Percentiles rank a stretch among this genome's conserved stretches.
Evolutionary conservation across 2,113 vertebrate species (phyloP).

Genomic region (Larimichthys polyactis): DNA sequence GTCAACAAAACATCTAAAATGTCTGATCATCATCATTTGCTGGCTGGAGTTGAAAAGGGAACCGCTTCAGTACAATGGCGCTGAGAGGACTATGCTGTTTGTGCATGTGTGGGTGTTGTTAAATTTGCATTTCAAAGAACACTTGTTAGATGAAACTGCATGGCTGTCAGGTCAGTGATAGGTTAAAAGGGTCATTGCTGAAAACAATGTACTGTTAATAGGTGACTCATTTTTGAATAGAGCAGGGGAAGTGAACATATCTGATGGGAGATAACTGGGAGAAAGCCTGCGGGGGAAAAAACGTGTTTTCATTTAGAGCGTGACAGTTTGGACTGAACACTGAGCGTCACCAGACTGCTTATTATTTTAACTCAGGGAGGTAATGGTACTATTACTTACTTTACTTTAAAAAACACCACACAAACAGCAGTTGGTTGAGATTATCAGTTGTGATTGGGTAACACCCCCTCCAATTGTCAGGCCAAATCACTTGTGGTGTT

Average conservation of each 20-base stretch:
- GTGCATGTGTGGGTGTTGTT: not conserved
- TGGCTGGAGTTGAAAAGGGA: not conserved
- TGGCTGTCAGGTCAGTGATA: slow-evolving; percentile 28
- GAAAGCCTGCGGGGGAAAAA: slow-evolving; percentile 6
- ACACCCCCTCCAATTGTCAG: not conserved
- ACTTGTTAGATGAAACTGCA: slow-evolving; percentile 31
- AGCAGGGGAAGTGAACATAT: slow-evolving; percentile 39
- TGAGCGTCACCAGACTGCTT: not conserved
- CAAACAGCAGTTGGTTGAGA: not conserved
- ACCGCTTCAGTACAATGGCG: not conserved
- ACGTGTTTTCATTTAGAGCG: slow-evolving; percentile 11
- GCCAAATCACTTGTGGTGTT: slow-evolving; percentile 12
- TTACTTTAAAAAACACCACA: not conserved
- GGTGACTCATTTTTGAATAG: slow-evolving; percentile 64
- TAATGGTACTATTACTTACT: not conserved
- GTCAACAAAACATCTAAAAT: slow-evolving; percentile 7
- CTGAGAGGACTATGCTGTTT: not conserved
- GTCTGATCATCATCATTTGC: not conserved
- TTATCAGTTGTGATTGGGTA: slow-evolving; percentile 12
- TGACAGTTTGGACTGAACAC: not conserved
- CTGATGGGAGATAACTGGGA: slow-evolving; percentile 50
- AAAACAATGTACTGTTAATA: slow-evolving; percentile 58
- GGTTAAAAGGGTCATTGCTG: slow-evolving; percentile 37
- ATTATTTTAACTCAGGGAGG: slow-evolving; percentile 3
- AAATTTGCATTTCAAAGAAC: slow-evolving; percentile 65